Conservation (phyloP, 1,140 invertebrate species). For the Leptopilina boulardi region DNA sequence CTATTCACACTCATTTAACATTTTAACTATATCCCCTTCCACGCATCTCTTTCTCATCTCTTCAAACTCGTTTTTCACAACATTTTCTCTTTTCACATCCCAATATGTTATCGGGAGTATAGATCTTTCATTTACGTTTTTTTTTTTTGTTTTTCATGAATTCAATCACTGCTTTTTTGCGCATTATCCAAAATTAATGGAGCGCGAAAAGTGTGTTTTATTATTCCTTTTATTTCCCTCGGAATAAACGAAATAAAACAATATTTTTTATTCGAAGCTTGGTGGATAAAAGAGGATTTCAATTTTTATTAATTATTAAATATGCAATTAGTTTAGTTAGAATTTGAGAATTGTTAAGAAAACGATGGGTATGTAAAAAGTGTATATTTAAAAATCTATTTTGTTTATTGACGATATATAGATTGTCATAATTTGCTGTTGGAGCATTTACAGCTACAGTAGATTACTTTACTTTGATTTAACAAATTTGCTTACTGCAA, state of each 20-base stretch:
- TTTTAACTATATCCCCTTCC: neutral
- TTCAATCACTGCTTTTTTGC: neutral
- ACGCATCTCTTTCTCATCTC: too few relatives aligned
- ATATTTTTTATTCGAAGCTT: neutral
- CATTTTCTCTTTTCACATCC: neutral
- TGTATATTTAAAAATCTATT: too few relatives aligned
- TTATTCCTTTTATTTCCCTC: neutral
- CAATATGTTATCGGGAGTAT: neutral
- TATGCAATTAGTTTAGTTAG: too few relatives aligned
- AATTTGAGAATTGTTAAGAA: too few relatives aligned
- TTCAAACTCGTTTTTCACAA: neutral
- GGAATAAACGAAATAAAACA: neutral
- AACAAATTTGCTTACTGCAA: slow-evolving; percentile 10
- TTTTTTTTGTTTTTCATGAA: neutral
- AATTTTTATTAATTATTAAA: too few relatives aligned
- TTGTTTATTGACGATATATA: neutral
- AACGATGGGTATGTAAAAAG: too few relatives aligned
- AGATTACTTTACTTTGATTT: slow-evolving; percentile 14
- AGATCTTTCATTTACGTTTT: slow-evolving; percentile 1
- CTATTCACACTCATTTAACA: slow-evolving; percentile 33
- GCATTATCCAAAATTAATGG: slow-evolving; percentile 13
- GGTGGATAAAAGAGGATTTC: too few relatives aligned
- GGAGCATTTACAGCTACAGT: neutral
- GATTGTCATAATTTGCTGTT: neutral
- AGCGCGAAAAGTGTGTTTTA: neutral